phyloP scores from a whole-genome alignment of 2,113 vertebrate species.

The Periophthalmus modestus region DNA sequence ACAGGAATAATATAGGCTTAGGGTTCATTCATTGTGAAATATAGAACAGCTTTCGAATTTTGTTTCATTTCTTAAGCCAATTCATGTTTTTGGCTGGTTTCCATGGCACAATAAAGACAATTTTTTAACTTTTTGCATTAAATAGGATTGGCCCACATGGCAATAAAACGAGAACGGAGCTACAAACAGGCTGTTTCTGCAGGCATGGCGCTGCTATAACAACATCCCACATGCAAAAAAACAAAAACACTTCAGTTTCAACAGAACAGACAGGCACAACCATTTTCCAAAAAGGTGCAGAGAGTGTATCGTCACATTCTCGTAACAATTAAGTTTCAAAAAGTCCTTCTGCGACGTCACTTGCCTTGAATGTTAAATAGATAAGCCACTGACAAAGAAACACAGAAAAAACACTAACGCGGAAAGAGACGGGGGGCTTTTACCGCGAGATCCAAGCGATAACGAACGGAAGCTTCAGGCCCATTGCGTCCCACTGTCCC shows the following conservation, averaged over 20 bases:
- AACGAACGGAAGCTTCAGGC: not conserved
- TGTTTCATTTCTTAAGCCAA: conserved; percentile 32
- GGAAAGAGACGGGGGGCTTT: not conserved
- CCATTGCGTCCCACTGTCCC: not conserved
- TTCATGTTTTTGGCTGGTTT: conserved; percentile 51
- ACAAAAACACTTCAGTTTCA: conserved; percentile 14
- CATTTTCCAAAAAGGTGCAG: conserved; percentile 14
- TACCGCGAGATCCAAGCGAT: not conserved
- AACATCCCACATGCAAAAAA: conserved; percentile 15
- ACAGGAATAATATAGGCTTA: conserved; percentile 29
- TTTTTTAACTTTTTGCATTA: conserved; percentile 13
- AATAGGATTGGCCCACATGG: conserved; percentile 23
- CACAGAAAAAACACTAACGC: not conserved
- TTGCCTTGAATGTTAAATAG: conserved; percentile 1
- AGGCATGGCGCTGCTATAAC: conserved; percentile 7
- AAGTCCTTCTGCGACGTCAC: not conserved
- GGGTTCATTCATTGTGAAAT: conserved; percentile 34
- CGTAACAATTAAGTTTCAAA: not conserved
- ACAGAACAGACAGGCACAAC: conserved; percentile 43
- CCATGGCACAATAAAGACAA: conserved; percentile 52
- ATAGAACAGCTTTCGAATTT: conserved; percentile 12
- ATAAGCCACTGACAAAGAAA: not conserved
- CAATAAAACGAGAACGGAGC: conserved; percentile 33
- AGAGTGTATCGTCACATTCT: not conserved
- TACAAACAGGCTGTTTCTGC: conserved; percentile 15